Base-by-base conservation (phyloP, 1,140 invertebrate genomes). In the Aphelinus certus region DNA sequence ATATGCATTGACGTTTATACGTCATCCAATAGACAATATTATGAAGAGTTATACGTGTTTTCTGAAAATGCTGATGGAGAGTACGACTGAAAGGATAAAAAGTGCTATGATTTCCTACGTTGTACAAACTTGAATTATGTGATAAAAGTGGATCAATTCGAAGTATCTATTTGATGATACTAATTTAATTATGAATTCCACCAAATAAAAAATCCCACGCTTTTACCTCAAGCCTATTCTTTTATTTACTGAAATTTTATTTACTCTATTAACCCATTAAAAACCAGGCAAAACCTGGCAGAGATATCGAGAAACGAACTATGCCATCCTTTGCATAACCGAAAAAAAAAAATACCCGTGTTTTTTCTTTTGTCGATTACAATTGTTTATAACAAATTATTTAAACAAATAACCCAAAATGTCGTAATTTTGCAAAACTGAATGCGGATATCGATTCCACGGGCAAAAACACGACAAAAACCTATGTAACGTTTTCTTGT, bases 121-220 rank as follows among this genome's bases (percentile, higher is more conserved):
- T 75, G 60, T 69, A 75, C 46, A 75, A 45, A 75, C 7, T 26
- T 26, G 57, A 48, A 64, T 42, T 26, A 43, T 56, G 42, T 66
- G 71, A 74, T 73, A 75, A 73, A 76, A 7, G 9, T 5, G 3
- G 9, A 47, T 48, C 10, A 62, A 51, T 63, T 42, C 60, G n/a
- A 43, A 47, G 48, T 46, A 49, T 71, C 43, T 65, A 48, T 64
- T 7, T 65, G 56, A 55, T 66, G 58, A 49, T 60, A 4, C 42
- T 57, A n/a, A 58, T 57, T 46, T 26, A 4, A 55, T 42, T 55
- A 65, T 49, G 46, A 48, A 10, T 63, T 63, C 47, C 46, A 63
- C 47, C 47, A n/a, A 65, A 51, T 47, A 65, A 51, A 26, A 65
- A 42, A 65, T 49, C 10, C 43, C 26, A 7, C n/a, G 4, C 2